A percentile compares a stretch with the other conserved stretches of the same genome.
Conservation (phyloP, 2,113 vertebrate genomes). For the Chroicocephalus ridibundus region DNA sequence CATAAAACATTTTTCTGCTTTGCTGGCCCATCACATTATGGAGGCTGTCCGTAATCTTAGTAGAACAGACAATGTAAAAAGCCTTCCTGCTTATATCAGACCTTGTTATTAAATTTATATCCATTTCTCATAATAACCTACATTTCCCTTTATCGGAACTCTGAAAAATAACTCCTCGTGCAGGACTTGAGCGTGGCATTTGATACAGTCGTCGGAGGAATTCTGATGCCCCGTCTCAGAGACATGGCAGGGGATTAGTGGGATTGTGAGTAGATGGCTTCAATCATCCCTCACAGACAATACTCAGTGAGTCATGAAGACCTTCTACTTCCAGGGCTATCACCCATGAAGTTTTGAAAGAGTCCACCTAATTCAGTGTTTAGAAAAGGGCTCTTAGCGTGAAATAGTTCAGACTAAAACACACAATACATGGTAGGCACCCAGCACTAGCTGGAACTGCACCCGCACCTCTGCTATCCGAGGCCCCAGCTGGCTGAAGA, state of each 20-base stretch:
- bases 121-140: conserved; percentile 66
- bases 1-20: conserved; percentile 57
- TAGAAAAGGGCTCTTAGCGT: neutral
- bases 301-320: conserved; percentile 42
- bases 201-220: conserved; percentile 32
- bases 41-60: conserved; percentile 57
- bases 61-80: conserved; percentile 67
- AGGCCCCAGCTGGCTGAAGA: neutral
- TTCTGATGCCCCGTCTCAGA: conserved; percentile 20
- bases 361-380: conserved; percentile 11
- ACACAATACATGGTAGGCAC: neutral
- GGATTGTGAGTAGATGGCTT: conserved; percentile 46
- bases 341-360: conserved; percentile 44
- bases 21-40: conserved; percentile 61
- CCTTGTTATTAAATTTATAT: conserved; percentile 69
- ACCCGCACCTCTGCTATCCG: neutral
- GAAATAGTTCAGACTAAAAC: neutral
- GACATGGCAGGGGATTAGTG: conserved; percentile 49
- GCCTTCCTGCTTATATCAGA: conserved; percentile 57
- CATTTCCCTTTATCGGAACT: conserved; percentile 44
- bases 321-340: conserved; percentile 41
- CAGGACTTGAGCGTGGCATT: conserved; percentile 36
- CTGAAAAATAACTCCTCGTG: conserved; percentile 43
- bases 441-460: neutral
- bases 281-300: conserved; percentile 43